phyloP scores from a whole-genome alignment of 2,797 vertebrate species.

The Otus scops region DNA sequence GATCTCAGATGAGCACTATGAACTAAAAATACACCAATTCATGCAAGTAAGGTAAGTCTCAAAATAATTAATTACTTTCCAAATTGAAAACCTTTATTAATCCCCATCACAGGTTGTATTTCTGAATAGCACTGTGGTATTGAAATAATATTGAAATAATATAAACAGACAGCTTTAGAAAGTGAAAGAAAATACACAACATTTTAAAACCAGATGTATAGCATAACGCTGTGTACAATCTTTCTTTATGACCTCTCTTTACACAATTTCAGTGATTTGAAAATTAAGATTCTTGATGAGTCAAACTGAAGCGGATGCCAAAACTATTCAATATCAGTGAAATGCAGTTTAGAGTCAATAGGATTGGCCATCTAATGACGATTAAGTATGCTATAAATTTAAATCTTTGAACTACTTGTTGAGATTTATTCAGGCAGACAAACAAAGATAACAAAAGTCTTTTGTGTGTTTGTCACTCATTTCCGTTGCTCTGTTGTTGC shows the following conservation, averaged over 20 bases:
- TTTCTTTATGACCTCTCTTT: background rate
- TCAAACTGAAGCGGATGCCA: constrained; percentile 65
- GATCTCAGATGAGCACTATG: background rate
- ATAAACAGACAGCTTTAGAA: background rate
- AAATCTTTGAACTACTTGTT: constrained; percentile 85
- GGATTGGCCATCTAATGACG: constrained; percentile 78
- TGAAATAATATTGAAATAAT: background rate
- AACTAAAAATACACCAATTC: background rate
- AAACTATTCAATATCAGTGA: constrained; percentile 74
- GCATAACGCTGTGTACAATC: background rate
- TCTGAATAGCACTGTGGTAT: background rate
- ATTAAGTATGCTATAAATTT: constrained; percentile 83
- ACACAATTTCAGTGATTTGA: constrained; percentile 59
- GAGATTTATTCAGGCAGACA: constrained; percentile 87
- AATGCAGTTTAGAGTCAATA: constrained; percentile 69
- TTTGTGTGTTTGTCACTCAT: constrained; percentile 85
- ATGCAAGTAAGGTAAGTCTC: background rate
- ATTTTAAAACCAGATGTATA: background rate
- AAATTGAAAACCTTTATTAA: background rate
- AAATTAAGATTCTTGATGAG: constrained; percentile 65
- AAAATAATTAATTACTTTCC: background rate
- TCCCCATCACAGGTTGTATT: background rate
- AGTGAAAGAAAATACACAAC: background rate
- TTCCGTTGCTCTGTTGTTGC: constrained; percentile 81
- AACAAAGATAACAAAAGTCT: constrained; percentile 87